A percentile compares a stretch with the other conserved stretches of the same genome.
phyloP scores from a whole-genome alignment of 2,113 vertebrate genomes.

The Bos taurus region ARS-UCD2.0 NC_037348.1:11897001-11897500 shows the following conservation, averaged over 20 bases:
- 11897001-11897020: not conserved
- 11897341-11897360: not conserved
- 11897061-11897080: not conserved
- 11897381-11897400: not conserved
- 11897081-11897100: not conserved
- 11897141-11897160: not conserved
- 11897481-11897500: not conserved
- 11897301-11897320: not conserved
- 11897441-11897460: not conserved
- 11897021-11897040: not conserved
- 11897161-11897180: not conserved
- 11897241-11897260: not conserved
- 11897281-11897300: not conserved
- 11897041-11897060: not conserved
- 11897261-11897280: not conserved
- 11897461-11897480: not conserved
- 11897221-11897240: not conserved
- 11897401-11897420: not conserved
- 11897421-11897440: not conserved
- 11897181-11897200: not conserved
- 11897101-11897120: not conserved
- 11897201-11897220: not conserved
- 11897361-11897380: not conserved
- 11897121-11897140: not conserved
- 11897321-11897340: not conserved